Conservation (phyloP, 35 echinoderm and acorn worm genomes). For the Lytechinus variegatus region DNA sequence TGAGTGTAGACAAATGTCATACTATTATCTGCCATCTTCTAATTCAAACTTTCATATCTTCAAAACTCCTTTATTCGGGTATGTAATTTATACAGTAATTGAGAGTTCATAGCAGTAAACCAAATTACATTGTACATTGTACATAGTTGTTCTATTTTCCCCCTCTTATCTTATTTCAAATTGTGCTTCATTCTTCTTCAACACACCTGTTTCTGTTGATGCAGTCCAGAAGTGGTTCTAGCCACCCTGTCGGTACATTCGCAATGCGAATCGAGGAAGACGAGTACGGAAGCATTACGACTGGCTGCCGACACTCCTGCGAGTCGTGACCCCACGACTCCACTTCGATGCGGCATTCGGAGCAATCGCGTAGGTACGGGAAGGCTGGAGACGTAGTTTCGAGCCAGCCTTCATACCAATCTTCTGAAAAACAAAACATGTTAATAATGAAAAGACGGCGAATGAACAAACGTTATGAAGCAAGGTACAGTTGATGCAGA, state of each 20-base stretch:
- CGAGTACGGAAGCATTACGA: constrained; percentile 58
- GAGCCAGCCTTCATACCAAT: constrained; percentile 57
- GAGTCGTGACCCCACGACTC: constrained; percentile 61
- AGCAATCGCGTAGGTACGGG: constrained; percentile 54
- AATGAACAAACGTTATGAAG: background rate
- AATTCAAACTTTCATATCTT: no score
- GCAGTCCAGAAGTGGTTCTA: constrained; percentile 74
- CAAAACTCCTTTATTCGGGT: no score
- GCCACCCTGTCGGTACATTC: constrained; percentile 75
- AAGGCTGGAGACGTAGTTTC: constrained; percentile 59
- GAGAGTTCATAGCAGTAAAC: no score
- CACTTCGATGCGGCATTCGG: constrained; percentile 56
- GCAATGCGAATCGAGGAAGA: constrained; percentile 81
- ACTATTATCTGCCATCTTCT: no score
- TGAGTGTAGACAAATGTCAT: no score
- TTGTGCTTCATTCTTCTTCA: background rate
- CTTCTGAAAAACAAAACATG: constrained; percentile 13
- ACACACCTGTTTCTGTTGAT: constrained; percentile 67
- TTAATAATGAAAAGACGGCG: background rate
- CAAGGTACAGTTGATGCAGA: background rate
- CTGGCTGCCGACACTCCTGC: constrained; percentile 50
- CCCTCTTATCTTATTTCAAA: background rate
- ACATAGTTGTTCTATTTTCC: background rate
- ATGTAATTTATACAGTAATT: no score
- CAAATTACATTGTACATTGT: no score